Evolutionary conservation across 2,888 invertebrate genomes (phyloP).

Genomic region (Lithophane leautieri): DNA sequence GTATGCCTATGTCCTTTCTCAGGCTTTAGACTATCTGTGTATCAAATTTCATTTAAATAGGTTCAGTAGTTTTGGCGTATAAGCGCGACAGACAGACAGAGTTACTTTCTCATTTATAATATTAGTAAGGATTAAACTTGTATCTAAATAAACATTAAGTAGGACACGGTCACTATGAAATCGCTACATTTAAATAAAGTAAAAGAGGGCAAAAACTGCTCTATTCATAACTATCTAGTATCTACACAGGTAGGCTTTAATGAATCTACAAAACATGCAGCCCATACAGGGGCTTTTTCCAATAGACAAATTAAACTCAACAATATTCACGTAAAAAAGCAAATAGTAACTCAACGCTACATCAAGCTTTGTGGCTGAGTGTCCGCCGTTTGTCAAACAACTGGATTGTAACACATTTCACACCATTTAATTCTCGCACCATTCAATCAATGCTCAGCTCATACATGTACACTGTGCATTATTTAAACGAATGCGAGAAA

Average conservation of each 20-base stretch:
- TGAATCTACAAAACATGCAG: not conserved
- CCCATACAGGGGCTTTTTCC: not conserved
- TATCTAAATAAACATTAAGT: not conserved
- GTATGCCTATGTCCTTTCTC: no score
- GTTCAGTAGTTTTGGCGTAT: no score
- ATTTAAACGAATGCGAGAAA: constrained; percentile 43
- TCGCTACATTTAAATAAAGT: not conserved
- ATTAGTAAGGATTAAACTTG: no score
- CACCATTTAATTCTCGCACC: constrained; percentile 41
- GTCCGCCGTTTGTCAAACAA: constrained; percentile 8
- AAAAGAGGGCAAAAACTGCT: not conserved
- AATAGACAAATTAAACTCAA: not conserved
- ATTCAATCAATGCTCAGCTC: constrained; percentile 48
- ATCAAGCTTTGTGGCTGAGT: constrained; percentile 7
- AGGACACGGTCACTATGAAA: not conserved
- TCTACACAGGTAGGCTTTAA: not conserved
- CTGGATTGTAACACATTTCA: constrained; percentile 44
- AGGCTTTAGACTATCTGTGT: no score
- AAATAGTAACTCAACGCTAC: not conserved
- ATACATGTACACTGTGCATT: constrained; percentile 27
- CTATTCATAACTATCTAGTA: not conserved
- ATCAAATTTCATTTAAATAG: no score
- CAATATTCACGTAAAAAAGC: not conserved
- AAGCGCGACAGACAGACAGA: no score
- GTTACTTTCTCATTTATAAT: no score